Percentiles rank a stretch among this genome's conserved stretches.
Conservation (phyloP, 2,797 vertebrate genomes). For the Acrossocheilus fasciatus region DNA sequence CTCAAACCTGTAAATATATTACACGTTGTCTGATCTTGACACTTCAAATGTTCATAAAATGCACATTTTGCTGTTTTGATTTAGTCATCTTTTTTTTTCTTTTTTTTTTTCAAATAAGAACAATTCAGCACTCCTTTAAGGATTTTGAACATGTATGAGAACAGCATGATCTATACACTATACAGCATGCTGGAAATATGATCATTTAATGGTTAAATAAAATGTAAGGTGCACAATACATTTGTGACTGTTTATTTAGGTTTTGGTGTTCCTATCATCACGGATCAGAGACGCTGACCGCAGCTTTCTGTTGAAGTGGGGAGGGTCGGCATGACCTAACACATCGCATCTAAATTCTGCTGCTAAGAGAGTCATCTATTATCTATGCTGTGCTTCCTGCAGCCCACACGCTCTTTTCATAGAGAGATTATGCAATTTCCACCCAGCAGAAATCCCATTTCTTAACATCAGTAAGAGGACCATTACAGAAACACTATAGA, state of each 20-base stretch:
- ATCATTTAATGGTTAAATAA: neutral
- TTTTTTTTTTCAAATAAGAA: slow-evolving; percentile 39
- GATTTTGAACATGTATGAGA: slow-evolving; percentile 12
- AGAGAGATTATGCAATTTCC: slow-evolving; percentile 61
- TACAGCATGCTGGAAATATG: neutral
- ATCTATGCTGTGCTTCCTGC: slow-evolving; percentile 56
- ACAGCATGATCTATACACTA: neutral
- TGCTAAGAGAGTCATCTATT: slow-evolving; percentile 61
- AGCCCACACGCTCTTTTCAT: slow-evolving; percentile 60
- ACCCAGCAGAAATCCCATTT: slow-evolving; percentile 54
- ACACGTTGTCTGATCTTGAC: slow-evolving; percentile 49
- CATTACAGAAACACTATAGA: slow-evolving; percentile 46
- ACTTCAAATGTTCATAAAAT: slow-evolving; percentile 49
- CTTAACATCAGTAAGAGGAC: slow-evolving; percentile 47
- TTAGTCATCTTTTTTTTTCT: slow-evolving; percentile 26
- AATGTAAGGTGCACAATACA: neutral
- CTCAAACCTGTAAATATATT: slow-evolving; percentile 50
- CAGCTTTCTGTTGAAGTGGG: slow-evolving; percentile 30
- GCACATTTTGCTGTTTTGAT: slow-evolving; percentile 51
- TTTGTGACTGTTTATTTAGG: slow-evolving; percentile 33
- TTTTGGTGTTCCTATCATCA: slow-evolving; percentile 27
- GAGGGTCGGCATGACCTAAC: slow-evolving; percentile 56
- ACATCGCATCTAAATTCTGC: slow-evolving; percentile 60
- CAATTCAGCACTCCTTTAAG: slow-evolving; percentile 25
- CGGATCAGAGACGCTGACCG: slow-evolving; percentile 32